Evolutionary conservation across 2,888 invertebrate genomes (phyloP), one percentile per base, ranked within the genome.

Genomic region (Oscheius sp.): DNA sequence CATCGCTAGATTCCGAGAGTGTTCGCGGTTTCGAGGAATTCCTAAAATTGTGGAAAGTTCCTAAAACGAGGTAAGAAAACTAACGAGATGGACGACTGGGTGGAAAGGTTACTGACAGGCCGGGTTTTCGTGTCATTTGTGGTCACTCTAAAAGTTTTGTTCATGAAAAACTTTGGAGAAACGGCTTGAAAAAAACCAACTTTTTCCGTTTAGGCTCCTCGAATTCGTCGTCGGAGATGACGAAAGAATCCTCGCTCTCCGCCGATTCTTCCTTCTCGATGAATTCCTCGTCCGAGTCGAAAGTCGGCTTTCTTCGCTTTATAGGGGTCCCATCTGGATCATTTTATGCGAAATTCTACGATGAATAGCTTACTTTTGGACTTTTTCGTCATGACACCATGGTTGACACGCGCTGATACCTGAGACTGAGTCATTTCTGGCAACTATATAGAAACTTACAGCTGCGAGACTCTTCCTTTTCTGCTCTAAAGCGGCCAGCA

Each of bases 1-100:
- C 80, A 10, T 79, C 81, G 60, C 78, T 78, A 0, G 79, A 78
- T 65, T 81, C 81, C 1, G 81, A 81, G 0, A 81, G 73, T 7
- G 77, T 79, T 32, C 75, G n/a, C 21, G 74, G 50, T 42, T 76
- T 71, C 13, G 55, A 55, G 7, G 55, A 7, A 7, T 3, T 42
- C 42, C 42, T 42, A 42, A 42, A 42, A 3, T 42, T 42, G 21
- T 21, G 21, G 3, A 42, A 55, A 13, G 9, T 63, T 3, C n/a
- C 32, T 13, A 51, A 53, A 51, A 51, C 9, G 32, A 3, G n/a
- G 4, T 5, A 33, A 60, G 11, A 35, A 60, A 33, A 60, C 32
- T 60, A 10, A 35, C 4, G 11, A 60, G 7, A 42, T 13, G 42
- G 59, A 60, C 11, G n/a, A 35, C 9, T 35, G 35, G 5, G 13